Conservation (phyloP, 1,140 invertebrate genomes). For the Holcopasites calliopsidis region DNA sequence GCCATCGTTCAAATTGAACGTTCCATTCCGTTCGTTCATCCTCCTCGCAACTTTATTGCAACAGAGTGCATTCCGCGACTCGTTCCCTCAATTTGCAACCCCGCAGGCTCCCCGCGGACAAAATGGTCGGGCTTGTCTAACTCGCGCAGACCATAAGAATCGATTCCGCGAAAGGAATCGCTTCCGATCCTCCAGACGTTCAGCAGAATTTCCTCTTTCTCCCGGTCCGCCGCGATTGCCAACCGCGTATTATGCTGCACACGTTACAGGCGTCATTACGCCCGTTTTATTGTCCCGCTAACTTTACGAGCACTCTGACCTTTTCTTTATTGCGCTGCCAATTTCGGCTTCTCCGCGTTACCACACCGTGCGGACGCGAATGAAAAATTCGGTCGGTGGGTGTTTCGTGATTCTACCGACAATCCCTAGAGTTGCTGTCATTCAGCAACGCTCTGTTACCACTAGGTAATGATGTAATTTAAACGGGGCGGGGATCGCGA, state of each 20-base stretch:
- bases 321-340: conserved; percentile 46
- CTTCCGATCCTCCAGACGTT: background rate
- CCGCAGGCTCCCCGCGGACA: background rate
- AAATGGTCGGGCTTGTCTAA: background rate
- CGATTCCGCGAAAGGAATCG: conserved; percentile 5
- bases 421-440: background rate
- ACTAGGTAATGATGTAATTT: background rate
- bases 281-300: conserved; percentile 57
- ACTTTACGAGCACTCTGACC: conserved; percentile 60
- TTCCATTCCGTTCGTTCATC: background rate
- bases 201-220: conserved; percentile 7
- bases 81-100: background rate
- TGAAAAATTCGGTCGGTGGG: background rate
- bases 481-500: background rate
- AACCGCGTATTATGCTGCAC: conserved; percentile 7
- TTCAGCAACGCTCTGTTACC: too few relatives aligned
- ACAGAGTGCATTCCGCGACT: background rate
- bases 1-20: background rate
- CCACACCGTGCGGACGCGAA: background rate
- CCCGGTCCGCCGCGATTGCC: background rate
- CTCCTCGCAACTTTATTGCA: background rate
- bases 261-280: conserved; percentile 41
- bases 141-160: background rate
- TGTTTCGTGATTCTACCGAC: too few relatives aligned
- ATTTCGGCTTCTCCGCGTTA: conserved; percentile 9